Conservation (phyloP, 1,140 invertebrate genomes). For the Himalopsyche phryganea region DNA sequence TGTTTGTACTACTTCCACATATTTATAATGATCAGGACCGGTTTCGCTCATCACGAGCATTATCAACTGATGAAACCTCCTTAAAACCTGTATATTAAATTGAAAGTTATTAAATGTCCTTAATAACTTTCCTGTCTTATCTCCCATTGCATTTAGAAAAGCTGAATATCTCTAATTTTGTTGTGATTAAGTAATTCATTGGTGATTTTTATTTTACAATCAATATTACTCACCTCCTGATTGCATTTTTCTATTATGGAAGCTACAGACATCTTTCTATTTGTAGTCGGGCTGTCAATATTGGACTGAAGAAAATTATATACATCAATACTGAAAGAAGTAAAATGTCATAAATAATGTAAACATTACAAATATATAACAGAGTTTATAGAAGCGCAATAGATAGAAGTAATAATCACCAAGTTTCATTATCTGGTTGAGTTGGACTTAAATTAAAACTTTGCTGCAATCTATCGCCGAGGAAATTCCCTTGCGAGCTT, state of each 20-base stretch:
- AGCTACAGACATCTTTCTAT: constrained; percentile 51
- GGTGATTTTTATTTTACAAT: not conserved
- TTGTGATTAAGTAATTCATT: no score
- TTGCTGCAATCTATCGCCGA: constrained; percentile 32
- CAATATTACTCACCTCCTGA: constrained; percentile 43
- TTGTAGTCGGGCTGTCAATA: constrained; percentile 58
- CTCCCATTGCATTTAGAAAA: no score
- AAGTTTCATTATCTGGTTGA: constrained; percentile 66
- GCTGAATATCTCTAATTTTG: no score
- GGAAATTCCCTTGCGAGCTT: constrained; percentile 41
- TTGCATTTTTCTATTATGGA: constrained; percentile 51
- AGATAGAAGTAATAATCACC: constrained; percentile 50
- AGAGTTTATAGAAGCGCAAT: not conserved
- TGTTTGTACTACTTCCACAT: no score
- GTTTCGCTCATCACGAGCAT: no score
- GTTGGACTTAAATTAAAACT: constrained; percentile 32
- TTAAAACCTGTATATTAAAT: no score
- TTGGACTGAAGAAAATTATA: constrained; percentile 78
- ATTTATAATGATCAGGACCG: no score
- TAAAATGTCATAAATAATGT: no score
- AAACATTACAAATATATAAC: no score
- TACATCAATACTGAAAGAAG: constrained; percentile 66
- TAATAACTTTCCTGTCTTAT: no score
- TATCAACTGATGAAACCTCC: no score
- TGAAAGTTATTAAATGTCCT: no score